Conservation (phyloP, 2,888 invertebrate genomes). For the Caenorhabditis afra region DNA sequence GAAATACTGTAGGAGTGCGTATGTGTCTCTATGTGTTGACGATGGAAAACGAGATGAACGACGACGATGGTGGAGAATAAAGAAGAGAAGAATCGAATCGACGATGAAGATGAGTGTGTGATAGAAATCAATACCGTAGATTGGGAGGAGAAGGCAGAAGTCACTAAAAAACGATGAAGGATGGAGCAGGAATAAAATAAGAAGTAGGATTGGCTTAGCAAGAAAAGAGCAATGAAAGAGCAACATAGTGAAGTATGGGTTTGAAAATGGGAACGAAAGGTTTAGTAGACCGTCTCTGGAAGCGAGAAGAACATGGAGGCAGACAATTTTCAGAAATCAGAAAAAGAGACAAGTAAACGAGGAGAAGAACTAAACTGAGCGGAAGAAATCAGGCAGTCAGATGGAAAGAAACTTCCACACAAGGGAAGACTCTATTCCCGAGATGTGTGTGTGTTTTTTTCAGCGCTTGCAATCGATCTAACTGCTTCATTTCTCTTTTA, state of each 20-base stretch:
- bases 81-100: slow-evolving; percentile 2
- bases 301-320: neutral
- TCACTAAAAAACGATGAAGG: neutral
- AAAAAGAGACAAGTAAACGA: too few relatives aligned
- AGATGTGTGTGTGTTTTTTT: too few relatives aligned
- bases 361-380: too few relatives aligned
- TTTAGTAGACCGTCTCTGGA: neutral
- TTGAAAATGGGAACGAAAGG: too few relatives aligned
- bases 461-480: too few relatives aligned
- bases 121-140: slow-evolving; percentile 55
- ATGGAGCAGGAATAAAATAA: neutral
- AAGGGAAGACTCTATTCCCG: too few relatives aligned
- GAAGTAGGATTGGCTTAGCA: too few relatives aligned
- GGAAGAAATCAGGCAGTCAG: too few relatives aligned
- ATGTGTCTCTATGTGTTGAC: neutral
- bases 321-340: slow-evolving; percentile 9
- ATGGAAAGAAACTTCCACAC: too few relatives aligned
- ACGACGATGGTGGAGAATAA: slow-evolving; percentile 12
- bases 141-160: slow-evolving; percentile 3
- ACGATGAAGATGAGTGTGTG: slow-evolving; percentile 21
- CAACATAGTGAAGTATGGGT: too few relatives aligned
- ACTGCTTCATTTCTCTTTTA: too few relatives aligned
- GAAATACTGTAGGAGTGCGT: slow-evolving; percentile 45
- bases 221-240: too few relatives aligned
- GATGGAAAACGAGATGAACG: slow-evolving; percentile 54